Percentiles rank a stretch among this genome's conserved stretches.
These are phyloP conservation scores for Chrysolina americana DNA, from an alignment of 2,888 invertebrate genomes.

Conservation along the genomic window DNA sequence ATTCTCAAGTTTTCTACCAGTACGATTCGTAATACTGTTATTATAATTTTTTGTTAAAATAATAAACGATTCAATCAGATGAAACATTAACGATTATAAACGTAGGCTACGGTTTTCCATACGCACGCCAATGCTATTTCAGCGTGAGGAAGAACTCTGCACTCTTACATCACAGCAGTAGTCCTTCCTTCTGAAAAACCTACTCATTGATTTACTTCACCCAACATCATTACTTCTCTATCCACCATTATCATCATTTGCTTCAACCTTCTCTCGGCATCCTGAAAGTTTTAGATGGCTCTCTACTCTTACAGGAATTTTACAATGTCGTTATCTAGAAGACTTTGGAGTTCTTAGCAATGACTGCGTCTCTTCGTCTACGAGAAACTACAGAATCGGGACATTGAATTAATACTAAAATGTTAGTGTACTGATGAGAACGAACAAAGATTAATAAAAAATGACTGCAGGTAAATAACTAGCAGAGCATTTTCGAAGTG, in stretches of 20 bases:
- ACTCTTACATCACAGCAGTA: neutral
- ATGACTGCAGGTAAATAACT: too few relatives aligned
- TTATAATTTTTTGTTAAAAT: too few relatives aligned
- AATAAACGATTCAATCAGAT: too few relatives aligned
- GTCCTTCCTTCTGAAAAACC: neutral
- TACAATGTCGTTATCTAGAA: neutral
- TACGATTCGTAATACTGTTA: too few relatives aligned
- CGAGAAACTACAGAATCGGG: neutral
- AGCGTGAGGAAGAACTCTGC: neutral
- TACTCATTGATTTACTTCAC: neutral
- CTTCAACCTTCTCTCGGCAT: neutral
- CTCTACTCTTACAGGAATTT: neutral
- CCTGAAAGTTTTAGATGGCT: slow-evolving; percentile 13
- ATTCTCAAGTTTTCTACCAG: too few relatives aligned
- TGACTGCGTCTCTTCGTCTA: neutral
- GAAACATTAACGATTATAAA: too few relatives aligned
- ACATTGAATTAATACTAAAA: neutral
- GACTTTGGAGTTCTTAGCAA: neutral
- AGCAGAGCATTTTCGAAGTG: too few relatives aligned
- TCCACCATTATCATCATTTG: neutral
- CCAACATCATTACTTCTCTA: neutral
- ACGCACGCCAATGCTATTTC: too few relatives aligned
- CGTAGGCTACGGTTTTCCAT: too few relatives aligned
- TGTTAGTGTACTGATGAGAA: neutral
- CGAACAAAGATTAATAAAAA: too few relatives aligned